Evolutionary conservation across 2,888 invertebrate species (phyloP), one percentile per base, ranked within the genome.

Genomic region (Eristalinus sepulchralis): DNA sequence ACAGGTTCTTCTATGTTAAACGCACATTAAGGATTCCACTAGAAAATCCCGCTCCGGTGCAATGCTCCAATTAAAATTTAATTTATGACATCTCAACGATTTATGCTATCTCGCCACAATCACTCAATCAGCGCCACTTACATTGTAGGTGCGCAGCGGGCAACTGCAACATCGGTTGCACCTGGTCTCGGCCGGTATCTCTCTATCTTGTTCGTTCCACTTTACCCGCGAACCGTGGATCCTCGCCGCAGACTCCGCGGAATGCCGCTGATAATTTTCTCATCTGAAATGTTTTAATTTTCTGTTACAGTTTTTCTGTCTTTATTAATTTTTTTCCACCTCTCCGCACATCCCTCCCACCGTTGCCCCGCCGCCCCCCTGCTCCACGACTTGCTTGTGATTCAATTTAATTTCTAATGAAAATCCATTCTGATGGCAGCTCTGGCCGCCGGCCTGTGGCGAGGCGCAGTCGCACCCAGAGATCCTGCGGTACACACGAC

Each of bases 201-300:
- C 72, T 60, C 39, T 27, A 55, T 47, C 55, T 68, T 63, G 78
- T 70, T 79, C 83, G 86, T 83, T 83, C 71, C 75, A 86, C 83
- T 79, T 86, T 57, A 77, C 57, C 66, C 73, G 31, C 53, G 59
- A 59, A 72, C 63, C 64, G 55, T 73, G 78, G 71, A 83, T 86
- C 86, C 86, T 47, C 47, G 47, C 17, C 47, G 17, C 47, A 47
- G 47, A n/a, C 47, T 83, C 78, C 75, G 70, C 75, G 83, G 75
- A 85, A 85, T 78, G 83, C 70, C 66, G 75, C 57, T 59, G 78
- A 86, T 86, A 83, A 86, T 83, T 86, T 81, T 86, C 86, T 34
- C 83, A 86, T 86, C 82, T 83, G 78, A 71, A 84, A 86, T 83
- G 78, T 86, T 83, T 86, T 86, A 86, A 86, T 86, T 86, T 78